Percentiles rank a stretch among this genome's conserved stretches.
Evolutionary conservation across 1,140 invertebrate genomes (phyloP).

Genomic region (Pseudoatta argentina): DNA sequence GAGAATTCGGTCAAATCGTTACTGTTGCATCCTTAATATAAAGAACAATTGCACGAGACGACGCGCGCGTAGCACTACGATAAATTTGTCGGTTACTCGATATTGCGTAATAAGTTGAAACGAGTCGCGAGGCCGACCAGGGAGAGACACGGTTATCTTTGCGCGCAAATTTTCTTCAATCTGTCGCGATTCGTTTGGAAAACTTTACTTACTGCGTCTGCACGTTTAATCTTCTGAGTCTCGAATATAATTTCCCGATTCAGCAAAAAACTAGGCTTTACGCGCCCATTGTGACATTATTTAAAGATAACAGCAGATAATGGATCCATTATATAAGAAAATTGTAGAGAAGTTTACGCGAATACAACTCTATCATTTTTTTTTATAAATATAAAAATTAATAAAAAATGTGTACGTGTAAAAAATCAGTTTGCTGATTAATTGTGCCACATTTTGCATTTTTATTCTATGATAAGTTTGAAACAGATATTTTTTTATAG

Average conservation of each 20-base stretch:
- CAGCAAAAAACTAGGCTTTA: background rate
- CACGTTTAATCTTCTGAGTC: conserved; percentile 41
- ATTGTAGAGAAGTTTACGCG: background rate
- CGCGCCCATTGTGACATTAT: background rate
- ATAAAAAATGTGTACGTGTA: background rate
- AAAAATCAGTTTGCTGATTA: background rate
- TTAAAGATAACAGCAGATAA: background rate
- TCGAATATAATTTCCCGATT: conserved; percentile 27
- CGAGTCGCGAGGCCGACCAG: conserved; percentile 26
- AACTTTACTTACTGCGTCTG: conserved; percentile 13
- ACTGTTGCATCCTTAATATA: conserved; percentile 18
- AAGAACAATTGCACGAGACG: conserved; percentile 12
- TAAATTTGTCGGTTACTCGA: conserved; percentile 27
- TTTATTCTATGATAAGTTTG: conserved; percentile 1
- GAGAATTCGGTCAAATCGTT: conserved; percentile 29
- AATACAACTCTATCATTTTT: background rate
- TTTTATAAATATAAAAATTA: background rate
- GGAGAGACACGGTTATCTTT: conserved; percentile 35
- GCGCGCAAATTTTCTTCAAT: conserved; percentile 47
- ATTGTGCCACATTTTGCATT: background rate
- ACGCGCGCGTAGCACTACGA: conserved; percentile 1
- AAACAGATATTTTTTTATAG: background rate
- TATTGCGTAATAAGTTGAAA: conserved; percentile 57
- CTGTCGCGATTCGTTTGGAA: conserved; percentile 30
- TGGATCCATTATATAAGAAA: background rate